Evolutionary conservation across 2,888 invertebrate genomes (phyloP), one percentile per base, ranked within the genome.

Genomic region (Amphipyra berbera): DNA sequence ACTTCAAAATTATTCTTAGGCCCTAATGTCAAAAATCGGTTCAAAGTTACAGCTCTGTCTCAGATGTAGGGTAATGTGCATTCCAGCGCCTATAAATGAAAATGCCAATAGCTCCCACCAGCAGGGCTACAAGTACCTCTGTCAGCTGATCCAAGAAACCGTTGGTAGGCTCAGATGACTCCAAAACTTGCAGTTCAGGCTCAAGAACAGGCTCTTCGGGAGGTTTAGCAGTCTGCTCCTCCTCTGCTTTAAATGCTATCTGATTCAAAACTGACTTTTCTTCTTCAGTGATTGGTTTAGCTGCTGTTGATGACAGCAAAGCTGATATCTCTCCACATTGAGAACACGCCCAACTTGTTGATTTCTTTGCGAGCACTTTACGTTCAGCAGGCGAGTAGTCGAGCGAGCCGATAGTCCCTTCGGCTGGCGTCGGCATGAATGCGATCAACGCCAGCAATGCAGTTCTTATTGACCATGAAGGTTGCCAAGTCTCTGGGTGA

Each of bases 401-500:
- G 21, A 99, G 91, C 2, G 98, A 97, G 6, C 99, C 99, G 68
- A 99, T 97, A 2, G 98, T 98, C 1, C 98, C 98, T 79, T 97
- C 97, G 8, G 98, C 97, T 54, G 97, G 97, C 6, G 98, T 97
- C 0, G 98, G 98, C 98, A 99, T 98, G 86, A 99, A 99, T 1
- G 98, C 98, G 82, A 99, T 98, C 62, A 99, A 95, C 13, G 99
- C 99, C 73, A 99, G 91, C 61, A 99, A 93, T 10, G 98, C 98
- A 55, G 99, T 99, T 68, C 99, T 96, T 75, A 99, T 98, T 35
- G 98, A 98, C 99, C 99, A 99, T 3, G 98, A 98, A 30, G 99
- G 99, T 86, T 98, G 98, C 99, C 99, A 99, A 40, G 98, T 98
- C 90, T 99, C 99, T n/a, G 99, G 99, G 90, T 99, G 99, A 91